These are phyloP conservation scores for Eudyptes chrysolophus DNA, from an alignment of 2,113 vertebrate genomes.

Conservation along the genomic window DNA sequence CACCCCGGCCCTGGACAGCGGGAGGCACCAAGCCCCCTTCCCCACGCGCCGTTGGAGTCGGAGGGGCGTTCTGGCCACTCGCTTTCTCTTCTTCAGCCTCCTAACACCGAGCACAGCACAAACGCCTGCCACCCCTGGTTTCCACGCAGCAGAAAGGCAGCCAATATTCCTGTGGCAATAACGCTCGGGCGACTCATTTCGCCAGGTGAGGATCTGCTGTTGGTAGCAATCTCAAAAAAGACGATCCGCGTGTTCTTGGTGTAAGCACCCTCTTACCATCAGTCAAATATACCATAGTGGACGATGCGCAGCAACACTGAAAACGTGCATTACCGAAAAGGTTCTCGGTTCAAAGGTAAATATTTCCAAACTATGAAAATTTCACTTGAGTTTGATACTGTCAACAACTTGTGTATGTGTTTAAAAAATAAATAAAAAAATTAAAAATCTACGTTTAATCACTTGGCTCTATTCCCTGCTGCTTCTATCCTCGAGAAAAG, in stretches of 20 bases:
- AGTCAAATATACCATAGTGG: accelerated
- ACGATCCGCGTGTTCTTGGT: background rate
- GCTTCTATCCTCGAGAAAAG: background rate
- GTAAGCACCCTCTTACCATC: background rate
- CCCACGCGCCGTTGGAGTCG: too few species aligned
- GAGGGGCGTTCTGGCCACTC: background rate
- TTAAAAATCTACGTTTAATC: background rate
- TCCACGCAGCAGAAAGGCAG: background rate
- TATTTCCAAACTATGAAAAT: background rate
- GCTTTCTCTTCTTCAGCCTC: background rate
- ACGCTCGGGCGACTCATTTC: background rate
- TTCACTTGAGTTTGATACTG: background rate
- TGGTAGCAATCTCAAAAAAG: background rate
- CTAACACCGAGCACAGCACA: background rate
- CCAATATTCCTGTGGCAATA: background rate
- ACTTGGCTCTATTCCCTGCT: background rate
- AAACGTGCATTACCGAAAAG: background rate
- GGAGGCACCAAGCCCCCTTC: too few species aligned
- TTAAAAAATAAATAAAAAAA: background rate
- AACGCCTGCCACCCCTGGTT: too few species aligned
- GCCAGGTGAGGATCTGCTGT: background rate
- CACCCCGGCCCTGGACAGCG: background rate
- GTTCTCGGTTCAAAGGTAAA: background rate
- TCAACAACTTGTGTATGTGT: background rate
- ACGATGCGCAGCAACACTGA: background rate